These are phyloP conservation scores for Synanceia verrucosa DNA, from an alignment of 2,797 vertebrate genomes.

Conservation along the genomic window DNA sequence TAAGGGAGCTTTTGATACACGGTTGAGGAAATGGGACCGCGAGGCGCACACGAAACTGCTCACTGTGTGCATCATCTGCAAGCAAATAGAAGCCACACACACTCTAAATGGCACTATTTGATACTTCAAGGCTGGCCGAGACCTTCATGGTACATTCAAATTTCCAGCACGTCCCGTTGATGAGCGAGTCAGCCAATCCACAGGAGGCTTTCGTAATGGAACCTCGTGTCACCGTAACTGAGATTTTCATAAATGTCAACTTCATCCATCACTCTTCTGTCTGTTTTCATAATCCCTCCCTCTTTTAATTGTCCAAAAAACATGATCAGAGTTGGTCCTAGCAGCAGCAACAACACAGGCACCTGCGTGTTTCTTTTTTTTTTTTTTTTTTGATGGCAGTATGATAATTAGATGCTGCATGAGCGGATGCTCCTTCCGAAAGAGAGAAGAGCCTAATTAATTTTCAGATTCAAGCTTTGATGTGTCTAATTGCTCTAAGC, in stretches of 20 bases:
- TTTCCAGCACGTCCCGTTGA: not conserved
- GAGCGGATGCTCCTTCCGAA: constrained; percentile 78
- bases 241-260: constrained; percentile 12
- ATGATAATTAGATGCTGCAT: constrained; percentile 81
- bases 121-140: not conserved
- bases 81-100: not conserved
- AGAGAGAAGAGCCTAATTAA: constrained; percentile 84
- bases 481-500: constrained; percentile 88
- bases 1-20: constrained; percentile 24
- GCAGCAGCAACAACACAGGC: constrained; percentile 58
- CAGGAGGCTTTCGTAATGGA: not conserved
- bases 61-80: not conserved
- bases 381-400: constrained; percentile 67
- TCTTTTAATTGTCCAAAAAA: constrained; percentile 58
- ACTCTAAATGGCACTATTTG: constrained; percentile 4
- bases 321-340: constrained; percentile 37
- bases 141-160: not conserved
- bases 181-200: not conserved
- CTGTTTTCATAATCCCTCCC: constrained; percentile 24
- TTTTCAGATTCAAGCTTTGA: constrained; percentile 87
- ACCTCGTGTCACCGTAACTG: not conserved
- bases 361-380: constrained; percentile 69
- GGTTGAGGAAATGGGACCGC: not conserved
- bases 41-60: not conserved
- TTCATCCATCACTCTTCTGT: constrained; percentile 2